Conservation (phyloP, 2,888 invertebrate genomes). For the Polia nebulosa region DNA sequence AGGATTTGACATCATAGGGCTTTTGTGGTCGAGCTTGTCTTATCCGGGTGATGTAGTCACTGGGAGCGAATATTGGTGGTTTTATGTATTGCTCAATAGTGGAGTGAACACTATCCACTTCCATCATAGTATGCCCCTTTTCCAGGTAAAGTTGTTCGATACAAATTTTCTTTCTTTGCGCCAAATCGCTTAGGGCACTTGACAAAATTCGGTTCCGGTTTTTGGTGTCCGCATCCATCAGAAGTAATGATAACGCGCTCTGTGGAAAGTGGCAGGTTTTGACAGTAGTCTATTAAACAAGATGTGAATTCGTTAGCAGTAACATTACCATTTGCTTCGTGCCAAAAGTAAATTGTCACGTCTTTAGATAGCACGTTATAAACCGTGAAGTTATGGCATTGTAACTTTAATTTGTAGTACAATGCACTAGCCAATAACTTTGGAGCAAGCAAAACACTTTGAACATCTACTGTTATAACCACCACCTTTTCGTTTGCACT, state of each 20-base stretch:
- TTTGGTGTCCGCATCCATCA: slow-evolving; percentile 49
- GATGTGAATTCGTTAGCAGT: slow-evolving; percentile 50
- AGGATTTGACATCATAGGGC: slow-evolving; percentile 6
- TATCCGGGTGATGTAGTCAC: slow-evolving; percentile 35
- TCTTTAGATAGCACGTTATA: slow-evolving; percentile 39
- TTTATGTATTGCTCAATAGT: slow-evolving; percentile 51
- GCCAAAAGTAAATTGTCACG: slow-evolving; percentile 54
- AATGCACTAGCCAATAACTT: slow-evolving; percentile 45
- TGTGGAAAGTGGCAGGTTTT: slow-evolving; percentile 12
- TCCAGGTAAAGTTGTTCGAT: slow-evolving; percentile 44
- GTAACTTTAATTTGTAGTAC: slow-evolving; percentile 55
- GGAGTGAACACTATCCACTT: slow-evolving; percentile 53
- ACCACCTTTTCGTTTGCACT: no score
- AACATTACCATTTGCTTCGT: slow-evolving; percentile 50
- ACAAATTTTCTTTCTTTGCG: slow-evolving; percentile 17
- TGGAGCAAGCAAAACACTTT: slow-evolving; percentile 54
- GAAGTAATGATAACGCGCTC: slow-evolving; percentile 38
- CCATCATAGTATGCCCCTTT: slow-evolving; percentile 56
- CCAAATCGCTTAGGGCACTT: slow-evolving; percentile 41
- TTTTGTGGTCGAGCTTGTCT: slow-evolving; percentile 5
- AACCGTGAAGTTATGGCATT: slow-evolving; percentile 48
- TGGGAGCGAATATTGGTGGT: slow-evolving; percentile 48
- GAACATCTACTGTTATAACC: slow-evolving; percentile 50
- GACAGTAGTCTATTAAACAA: slow-evolving; percentile 7
- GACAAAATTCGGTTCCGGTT: no score